A percentile compares a stretch with the other conserved stretches of the same genome.
Evolutionary conservation across 2,888 invertebrate species (phyloP).

Genomic region (Mythimna ferrago): DNA sequence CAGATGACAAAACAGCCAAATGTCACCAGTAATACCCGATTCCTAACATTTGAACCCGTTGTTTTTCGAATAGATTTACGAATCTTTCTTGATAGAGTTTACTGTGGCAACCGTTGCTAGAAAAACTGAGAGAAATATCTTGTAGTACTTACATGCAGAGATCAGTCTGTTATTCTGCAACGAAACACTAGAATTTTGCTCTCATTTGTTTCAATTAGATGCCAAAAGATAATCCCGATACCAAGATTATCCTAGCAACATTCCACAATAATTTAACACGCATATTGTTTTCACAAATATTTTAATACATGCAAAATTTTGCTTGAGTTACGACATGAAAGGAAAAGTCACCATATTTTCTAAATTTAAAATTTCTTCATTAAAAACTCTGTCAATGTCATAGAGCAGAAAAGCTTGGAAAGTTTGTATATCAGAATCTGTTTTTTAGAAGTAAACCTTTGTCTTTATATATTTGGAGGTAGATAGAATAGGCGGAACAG

Average conservation of each 20-base stretch:
- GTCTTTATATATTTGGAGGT: background rate
- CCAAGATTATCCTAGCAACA: slow-evolving; percentile 81
- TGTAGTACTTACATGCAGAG: slow-evolving; percentile 56
- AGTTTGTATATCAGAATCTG: slow-evolving; percentile 18
- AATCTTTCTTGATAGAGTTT: background rate
- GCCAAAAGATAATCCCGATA: slow-evolving; percentile 81
- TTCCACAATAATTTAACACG: slow-evolving; percentile 85
- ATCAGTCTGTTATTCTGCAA: slow-evolving; percentile 36
- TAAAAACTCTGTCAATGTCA: slow-evolving; percentile 49
- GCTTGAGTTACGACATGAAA: slow-evolving; percentile 43
- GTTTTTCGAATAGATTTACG: background rate
- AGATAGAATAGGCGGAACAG: too few relatives aligned
- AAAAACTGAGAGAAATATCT: background rate
- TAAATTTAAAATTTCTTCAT: slow-evolving; percentile 73
- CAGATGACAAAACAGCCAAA: slow-evolving; percentile 14
- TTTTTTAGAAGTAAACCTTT: slow-evolving; percentile 23
- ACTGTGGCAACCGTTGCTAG: background rate
- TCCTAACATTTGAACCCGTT: background rate
- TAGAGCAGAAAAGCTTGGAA: background rate
- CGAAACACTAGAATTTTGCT: slow-evolving; percentile 28
- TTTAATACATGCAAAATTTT: slow-evolving; percentile 59
- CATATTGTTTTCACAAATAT: slow-evolving; percentile 71
- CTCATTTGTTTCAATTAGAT: slow-evolving; percentile 67
- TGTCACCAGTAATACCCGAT: slow-evolving; percentile 1
- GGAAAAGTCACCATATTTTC: slow-evolving; percentile 65